A percentile compares a stretch with the other conserved stretches of the same genome.
Evolutionary conservation across 2,797 vertebrate genomes (phyloP).

Genomic region (Florisuga fusca): DNA sequence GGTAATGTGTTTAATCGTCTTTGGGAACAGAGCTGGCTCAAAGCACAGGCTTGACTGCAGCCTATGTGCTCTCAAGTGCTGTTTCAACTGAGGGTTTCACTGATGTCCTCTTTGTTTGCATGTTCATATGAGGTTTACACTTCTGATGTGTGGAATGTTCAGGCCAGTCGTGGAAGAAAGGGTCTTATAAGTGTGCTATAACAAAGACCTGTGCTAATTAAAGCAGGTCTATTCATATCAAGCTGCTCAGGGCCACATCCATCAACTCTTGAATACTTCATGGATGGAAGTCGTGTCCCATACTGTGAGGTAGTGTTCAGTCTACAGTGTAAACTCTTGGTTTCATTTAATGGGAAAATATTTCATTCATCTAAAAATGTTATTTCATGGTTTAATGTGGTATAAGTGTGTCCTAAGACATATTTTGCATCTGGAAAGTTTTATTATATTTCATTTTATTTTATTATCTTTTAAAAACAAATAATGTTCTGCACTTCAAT

Average conservation of each 20-base stretch:
- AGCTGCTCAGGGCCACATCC: background rate
- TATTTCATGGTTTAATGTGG: background rate
- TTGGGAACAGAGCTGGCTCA: background rate
- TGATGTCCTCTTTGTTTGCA: background rate
- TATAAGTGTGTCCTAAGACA: background rate
- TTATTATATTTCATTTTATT: background rate
- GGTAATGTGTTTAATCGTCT: background rate
- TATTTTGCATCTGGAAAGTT: background rate
- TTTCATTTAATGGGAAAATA: background rate
- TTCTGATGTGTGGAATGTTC: background rate
- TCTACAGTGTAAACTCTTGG: background rate
- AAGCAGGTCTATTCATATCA: background rate
- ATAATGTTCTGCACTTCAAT: background rate
- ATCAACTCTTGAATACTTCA: background rate
- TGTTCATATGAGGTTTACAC: accelerated
- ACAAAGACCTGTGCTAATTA: background rate
- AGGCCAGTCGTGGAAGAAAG: background rate
- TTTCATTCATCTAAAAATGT: background rate
- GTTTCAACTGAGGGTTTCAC: background rate
- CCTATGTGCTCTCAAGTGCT: background rate
- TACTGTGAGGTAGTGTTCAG: background rate
- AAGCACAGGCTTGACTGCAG: background rate
- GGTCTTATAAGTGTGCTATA: background rate
- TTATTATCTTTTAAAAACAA: background rate
- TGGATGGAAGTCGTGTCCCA: background rate